Conservation (phyloP, 2,113 vertebrate species). For the Phaethornis superciliosus region DNA sequence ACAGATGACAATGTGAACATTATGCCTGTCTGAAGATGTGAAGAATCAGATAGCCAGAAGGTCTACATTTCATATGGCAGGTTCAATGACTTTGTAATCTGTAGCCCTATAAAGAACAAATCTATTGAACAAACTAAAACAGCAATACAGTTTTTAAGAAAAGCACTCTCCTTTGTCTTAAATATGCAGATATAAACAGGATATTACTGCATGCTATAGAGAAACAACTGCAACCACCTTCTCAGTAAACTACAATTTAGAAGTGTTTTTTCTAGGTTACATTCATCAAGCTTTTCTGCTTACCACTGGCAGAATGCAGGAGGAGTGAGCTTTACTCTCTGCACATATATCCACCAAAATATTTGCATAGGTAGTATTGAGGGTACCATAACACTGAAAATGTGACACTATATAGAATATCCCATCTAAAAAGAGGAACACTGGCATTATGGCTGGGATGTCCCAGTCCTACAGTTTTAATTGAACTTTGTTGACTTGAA, state of each 20-base stretch:
- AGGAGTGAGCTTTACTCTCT: neutral
- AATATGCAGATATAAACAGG: neutral
- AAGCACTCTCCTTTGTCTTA: neutral
- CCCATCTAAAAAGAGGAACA: neutral
- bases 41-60: neutral
- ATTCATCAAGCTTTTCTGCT: neutral
- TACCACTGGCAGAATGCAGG: neutral
- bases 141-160: neutral
- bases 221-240: neutral
- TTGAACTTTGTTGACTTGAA: neutral
- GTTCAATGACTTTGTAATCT: neutral
- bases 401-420: neutral
- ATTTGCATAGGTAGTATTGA: rapidly evolving
- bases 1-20: neutral
- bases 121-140: neutral
- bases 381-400: neutral
- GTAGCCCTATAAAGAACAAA: neutral
- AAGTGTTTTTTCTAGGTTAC: neutral
- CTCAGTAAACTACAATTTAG: neutral
- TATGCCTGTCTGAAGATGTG: neutral
- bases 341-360: neutral
- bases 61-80: rapidly evolving
- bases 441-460: neutral
- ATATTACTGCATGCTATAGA: neutral
- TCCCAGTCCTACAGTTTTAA: neutral